Evolutionary conservation across 2,888 invertebrate species (phyloP).

Genomic region (Agrypnus murinus): DNA sequence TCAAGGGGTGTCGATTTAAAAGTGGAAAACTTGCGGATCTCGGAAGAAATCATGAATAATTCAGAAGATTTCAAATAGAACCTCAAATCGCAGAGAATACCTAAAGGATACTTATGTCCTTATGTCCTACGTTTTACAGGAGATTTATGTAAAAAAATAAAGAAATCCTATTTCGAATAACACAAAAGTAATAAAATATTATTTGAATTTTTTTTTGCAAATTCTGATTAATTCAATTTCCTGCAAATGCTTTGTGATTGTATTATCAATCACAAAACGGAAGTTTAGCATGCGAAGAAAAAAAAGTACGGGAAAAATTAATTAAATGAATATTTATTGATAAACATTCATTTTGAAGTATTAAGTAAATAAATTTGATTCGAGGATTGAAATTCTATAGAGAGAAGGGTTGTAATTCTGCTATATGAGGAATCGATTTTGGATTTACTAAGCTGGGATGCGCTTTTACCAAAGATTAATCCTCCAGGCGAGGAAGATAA

Average conservation of each 20-base stretch:
- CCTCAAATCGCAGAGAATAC: conserved; percentile 27
- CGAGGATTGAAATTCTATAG: conserved; percentile 3
- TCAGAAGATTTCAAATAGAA: conserved; percentile 18
- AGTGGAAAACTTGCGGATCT: conserved; percentile 22
- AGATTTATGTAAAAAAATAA: conserved; percentile 9
- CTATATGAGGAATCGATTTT: conserved; percentile 29
- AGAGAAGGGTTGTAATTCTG: conserved; percentile 17
- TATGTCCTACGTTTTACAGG: conserved; percentile 13
- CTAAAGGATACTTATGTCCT: conserved; percentile 13
- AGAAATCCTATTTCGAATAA: no score
- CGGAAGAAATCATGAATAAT: conserved; percentile 32
- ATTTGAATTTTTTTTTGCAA: no score
- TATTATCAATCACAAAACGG: background rate
- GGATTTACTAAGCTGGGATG: conserved; percentile 32
- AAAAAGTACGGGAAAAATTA: no score
- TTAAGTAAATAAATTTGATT: conserved; percentile 23
- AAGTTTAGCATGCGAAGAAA: background rate
- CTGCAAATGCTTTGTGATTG: no score
- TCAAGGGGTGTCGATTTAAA: conserved; percentile 13
- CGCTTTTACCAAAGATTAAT: conserved; percentile 30
- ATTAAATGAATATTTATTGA: no score
- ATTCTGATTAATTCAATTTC: no score
- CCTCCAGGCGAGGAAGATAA: conserved; percentile 31
- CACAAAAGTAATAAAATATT: no score
- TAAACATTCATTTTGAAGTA: no score